Percentiles rank a stretch among this genome's conserved stretches.
phyloP scores from a whole-genome alignment of 2,888 invertebrate species.

The Bombylius major region DNA sequence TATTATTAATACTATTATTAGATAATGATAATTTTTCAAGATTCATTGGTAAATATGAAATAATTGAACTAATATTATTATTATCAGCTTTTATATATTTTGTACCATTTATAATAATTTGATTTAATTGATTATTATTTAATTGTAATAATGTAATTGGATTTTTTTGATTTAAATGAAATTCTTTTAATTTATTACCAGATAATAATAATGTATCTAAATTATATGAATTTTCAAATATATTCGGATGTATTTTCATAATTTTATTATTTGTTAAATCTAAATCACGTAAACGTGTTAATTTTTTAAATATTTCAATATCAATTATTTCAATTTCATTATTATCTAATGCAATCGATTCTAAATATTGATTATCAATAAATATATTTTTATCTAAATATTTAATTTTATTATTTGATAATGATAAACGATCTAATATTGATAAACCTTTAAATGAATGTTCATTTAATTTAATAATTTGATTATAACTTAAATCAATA shows the following conservation, averaged over 20 bases:
- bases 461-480: slow-evolving; percentile 24
- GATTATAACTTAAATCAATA: slow-evolving; percentile 29
- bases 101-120: slow-evolving; percentile 26
- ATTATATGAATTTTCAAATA: slow-evolving; percentile 26
- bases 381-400: slow-evolving; percentile 27
- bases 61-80: slow-evolving; percentile 26
- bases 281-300: slow-evolving; percentile 28
- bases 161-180: slow-evolving; percentile 25
- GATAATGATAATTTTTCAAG: slow-evolving; percentile 27
- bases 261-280: slow-evolving; percentile 29
- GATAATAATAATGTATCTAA: slow-evolving; percentile 26
- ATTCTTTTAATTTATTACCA: slow-evolving; percentile 21
- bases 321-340: slow-evolving; percentile 26
- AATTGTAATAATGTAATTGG: slow-evolving; percentile 25
- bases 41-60: slow-evolving; percentile 21
- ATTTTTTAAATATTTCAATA: slow-evolving; percentile 27
- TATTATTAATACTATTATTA: slow-evolving; percentile 23
- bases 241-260: slow-evolving; percentile 26
- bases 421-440: slow-evolving; percentile 26
- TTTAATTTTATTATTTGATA: slow-evolving; percentile 26
- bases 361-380: slow-evolving; percentile 27
- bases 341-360: slow-evolving; percentile 26
- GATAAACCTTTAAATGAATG: slow-evolving; percentile 28
- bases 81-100: slow-evolving; percentile 27
- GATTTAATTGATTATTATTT: slow-evolving; percentile 26